Evolutionary conservation across 2,797 vertebrate genomes (phyloP).

Genomic region (Nothura maculosa): DNA sequence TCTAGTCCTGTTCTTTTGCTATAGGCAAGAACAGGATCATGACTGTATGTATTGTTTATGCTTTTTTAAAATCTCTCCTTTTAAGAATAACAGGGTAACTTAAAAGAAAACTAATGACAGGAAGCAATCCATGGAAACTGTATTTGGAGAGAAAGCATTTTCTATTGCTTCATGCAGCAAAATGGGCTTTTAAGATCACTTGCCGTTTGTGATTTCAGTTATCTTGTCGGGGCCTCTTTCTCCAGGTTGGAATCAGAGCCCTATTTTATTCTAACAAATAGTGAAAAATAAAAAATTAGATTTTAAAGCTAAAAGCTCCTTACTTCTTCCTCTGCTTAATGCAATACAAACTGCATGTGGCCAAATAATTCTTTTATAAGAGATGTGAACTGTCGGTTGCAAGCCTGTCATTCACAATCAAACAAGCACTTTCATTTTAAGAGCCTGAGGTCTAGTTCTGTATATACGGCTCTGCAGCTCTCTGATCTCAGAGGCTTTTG

Average conservation of each 20-base stretch:
- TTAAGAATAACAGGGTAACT: neutral
- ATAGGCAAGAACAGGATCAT: neutral
- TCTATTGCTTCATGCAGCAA: neutral
- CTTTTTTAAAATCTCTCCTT: neutral
- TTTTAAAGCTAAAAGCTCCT: constrained; percentile 31
- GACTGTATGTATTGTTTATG: neutral
- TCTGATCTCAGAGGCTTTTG: neutral
- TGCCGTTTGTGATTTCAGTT: neutral
- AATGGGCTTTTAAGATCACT: neutral
- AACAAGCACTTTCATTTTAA: constrained; percentile 21
- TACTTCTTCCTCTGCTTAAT: constrained; percentile 17
- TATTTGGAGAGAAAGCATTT: neutral
- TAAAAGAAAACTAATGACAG: constrained; percentile 1
- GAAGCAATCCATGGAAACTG: constrained; percentile 5
- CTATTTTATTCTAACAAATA: constrained; percentile 36
- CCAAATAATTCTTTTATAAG: constrained; percentile 38
- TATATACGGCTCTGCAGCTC: constrained; percentile 35
- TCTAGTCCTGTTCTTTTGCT: neutral
- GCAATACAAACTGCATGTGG: constrained; percentile 10
- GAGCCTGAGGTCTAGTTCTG: constrained; percentile 26
- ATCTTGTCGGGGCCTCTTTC: neutral
- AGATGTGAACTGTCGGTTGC: neutral
- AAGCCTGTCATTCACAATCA: constrained; percentile 31
- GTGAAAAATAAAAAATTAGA: constrained; percentile 46
- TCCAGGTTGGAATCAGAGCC: constrained; percentile 10